Evolutionary conservation across 35 echinoderm and acorn worm species (phyloP).

Genomic region (Hemicentrotus pulcherrimus): DNA sequence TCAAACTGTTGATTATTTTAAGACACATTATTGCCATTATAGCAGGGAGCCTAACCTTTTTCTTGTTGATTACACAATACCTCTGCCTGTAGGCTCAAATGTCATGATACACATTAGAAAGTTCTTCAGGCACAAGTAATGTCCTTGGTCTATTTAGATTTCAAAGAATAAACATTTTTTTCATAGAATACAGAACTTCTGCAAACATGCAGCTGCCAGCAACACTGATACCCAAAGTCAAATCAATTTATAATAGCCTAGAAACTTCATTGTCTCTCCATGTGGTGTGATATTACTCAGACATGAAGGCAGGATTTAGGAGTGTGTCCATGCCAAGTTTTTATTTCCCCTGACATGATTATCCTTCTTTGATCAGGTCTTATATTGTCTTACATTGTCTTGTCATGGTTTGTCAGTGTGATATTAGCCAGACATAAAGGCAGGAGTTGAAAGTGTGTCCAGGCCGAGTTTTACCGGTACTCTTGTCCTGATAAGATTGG

Average conservation of each 20-base stretch:
- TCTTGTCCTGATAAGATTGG: no score
- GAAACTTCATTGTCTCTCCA: background rate
- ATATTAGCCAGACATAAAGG: no score
- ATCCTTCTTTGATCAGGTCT: no score
- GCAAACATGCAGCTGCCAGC: background rate
- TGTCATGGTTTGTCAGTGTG: no score
- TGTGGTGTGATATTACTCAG: background rate
- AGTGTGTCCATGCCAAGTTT: background rate
- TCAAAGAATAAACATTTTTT: background rate
- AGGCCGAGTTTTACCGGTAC: no score
- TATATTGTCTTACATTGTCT: no score
- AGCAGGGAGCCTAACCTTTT: no score
- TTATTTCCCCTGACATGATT: no score
- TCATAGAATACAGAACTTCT: background rate
- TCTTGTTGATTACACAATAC: background rate
- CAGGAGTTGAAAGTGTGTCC: no score
- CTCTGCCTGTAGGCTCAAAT: background rate
- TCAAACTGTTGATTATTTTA: no score
- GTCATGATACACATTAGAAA: background rate
- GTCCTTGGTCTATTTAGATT: background rate
- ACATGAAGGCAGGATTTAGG: background rate
- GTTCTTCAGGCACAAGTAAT: background rate
- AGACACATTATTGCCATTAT: no score
- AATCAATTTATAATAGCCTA: background rate
- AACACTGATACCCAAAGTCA: background rate